Evolutionary conservation across 2,113 vertebrate species (phyloP).

Genomic region (Hydrolagus affinis): DNA sequence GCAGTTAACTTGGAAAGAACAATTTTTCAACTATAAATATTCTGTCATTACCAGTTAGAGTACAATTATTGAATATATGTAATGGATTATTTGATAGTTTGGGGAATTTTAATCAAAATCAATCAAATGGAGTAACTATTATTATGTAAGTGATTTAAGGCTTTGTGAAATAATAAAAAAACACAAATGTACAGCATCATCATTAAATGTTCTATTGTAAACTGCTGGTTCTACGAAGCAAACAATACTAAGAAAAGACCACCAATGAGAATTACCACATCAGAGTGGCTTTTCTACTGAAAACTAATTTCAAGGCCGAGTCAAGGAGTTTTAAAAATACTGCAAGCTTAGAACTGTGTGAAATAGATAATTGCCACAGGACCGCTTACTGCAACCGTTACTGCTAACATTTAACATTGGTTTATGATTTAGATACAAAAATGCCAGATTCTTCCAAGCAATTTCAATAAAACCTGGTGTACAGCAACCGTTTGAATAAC

Average conservation of each 20-base stretch:
- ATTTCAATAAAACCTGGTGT: constrained; percentile 24
- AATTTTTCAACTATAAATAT: background rate
- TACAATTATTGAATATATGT: background rate
- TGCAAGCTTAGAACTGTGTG: background rate
- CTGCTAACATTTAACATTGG: background rate
- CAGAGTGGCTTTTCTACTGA: no score
- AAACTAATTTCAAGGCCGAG: no score
- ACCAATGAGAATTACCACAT: no score
- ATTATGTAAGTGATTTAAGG: no score
- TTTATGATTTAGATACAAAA: background rate
- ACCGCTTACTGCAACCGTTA: background rate
- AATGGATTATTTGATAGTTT: background rate
- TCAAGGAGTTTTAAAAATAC: background rate
- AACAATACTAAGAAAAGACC: no score
- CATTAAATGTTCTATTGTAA: background rate
- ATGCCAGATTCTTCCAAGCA: background rate
- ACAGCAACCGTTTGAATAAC: constrained; percentile 2
- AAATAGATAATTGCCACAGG: background rate
- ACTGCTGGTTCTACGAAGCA: no score
- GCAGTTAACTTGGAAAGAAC: background rate
- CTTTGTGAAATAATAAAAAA: no score
- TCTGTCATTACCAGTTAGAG: background rate
- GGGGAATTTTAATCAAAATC: background rate
- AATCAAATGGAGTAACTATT: no score
- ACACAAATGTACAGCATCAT: background rate